A percentile compares a stretch with the other conserved stretches of the same genome.
Evolutionary conservation across 2,113 vertebrate species (phyloP).

Genomic region (Hystrix cristata): DNA sequence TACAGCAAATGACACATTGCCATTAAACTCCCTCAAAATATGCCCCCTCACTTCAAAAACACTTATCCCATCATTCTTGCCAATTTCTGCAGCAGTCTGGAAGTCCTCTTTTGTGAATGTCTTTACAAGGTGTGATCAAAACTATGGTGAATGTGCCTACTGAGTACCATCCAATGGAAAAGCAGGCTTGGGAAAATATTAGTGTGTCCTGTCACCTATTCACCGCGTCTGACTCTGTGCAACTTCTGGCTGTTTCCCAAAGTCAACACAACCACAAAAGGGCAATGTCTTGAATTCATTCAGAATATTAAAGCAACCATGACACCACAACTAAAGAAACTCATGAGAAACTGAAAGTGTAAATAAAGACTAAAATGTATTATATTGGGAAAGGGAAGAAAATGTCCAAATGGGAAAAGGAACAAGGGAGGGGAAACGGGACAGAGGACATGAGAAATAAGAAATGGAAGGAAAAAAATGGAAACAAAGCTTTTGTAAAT

Average conservation of each 20-base stretch:
- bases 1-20: not conserved
- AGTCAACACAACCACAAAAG: not conserved
- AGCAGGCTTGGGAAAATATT: not conserved
- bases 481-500: too few relatives aligned
- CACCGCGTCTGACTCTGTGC: not conserved
- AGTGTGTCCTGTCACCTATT: not conserved
- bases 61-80: not conserved
- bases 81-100: not conserved
- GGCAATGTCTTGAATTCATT: not conserved
- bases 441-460: too few relatives aligned
- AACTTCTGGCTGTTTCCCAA: not conserved
- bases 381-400: too few relatives aligned
- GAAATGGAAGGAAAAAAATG: too few relatives aligned
- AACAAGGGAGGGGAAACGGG: too few relatives aligned
- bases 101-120: not conserved
- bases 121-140: not conserved
- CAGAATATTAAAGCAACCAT: not conserved
- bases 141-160: not conserved
- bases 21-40: not conserved
- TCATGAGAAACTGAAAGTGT: too few relatives aligned
- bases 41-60: not conserved
- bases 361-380: too few relatives aligned
- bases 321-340: not conserved
- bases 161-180: not conserved
- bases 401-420: too few relatives aligned